Conservation (phyloP, 1,140 invertebrate species). For the Bombus superbus region DNA sequence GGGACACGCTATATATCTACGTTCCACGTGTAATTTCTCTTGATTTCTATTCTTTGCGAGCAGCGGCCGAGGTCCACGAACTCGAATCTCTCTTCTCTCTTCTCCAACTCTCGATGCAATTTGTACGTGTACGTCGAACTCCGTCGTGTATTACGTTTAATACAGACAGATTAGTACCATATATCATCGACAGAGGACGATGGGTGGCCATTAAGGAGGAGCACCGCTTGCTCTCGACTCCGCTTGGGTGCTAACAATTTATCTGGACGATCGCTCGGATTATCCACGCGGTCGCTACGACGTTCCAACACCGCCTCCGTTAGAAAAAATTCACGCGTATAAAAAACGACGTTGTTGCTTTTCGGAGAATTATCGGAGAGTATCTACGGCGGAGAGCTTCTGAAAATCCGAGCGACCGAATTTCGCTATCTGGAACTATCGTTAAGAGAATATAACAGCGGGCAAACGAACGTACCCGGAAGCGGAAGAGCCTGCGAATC, state of each 20-base stretch:
- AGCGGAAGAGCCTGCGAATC: too few species aligned
- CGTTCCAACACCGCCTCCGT: background rate
- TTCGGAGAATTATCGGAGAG: background rate
- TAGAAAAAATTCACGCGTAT: too few species aligned
- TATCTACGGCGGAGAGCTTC: too few species aligned
- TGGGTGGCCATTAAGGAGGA: constrained; percentile 10
- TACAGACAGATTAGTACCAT: constrained; percentile 24
- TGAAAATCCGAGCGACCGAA: background rate
- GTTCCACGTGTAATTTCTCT: too few species aligned
- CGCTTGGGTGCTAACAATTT: background rate
- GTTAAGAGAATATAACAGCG: too few species aligned
- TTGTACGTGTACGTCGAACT: background rate
- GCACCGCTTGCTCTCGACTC: background rate
- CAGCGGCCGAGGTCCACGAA: too few species aligned
- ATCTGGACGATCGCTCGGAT: constrained; percentile 10
- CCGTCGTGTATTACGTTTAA: background rate
- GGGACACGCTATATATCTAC: too few species aligned
- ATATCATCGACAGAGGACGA: background rate
- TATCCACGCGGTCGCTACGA: background rate
- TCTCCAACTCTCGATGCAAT: background rate
- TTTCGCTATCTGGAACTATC: too few species aligned
- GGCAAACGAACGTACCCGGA: too few species aligned
- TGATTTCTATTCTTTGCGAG: too few species aligned
- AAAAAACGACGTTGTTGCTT: background rate
- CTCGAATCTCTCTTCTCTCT: too few species aligned